Base-by-base conservation (phyloP, 2,797 vertebrate species). In the Tarsius wallacei region DNA sequence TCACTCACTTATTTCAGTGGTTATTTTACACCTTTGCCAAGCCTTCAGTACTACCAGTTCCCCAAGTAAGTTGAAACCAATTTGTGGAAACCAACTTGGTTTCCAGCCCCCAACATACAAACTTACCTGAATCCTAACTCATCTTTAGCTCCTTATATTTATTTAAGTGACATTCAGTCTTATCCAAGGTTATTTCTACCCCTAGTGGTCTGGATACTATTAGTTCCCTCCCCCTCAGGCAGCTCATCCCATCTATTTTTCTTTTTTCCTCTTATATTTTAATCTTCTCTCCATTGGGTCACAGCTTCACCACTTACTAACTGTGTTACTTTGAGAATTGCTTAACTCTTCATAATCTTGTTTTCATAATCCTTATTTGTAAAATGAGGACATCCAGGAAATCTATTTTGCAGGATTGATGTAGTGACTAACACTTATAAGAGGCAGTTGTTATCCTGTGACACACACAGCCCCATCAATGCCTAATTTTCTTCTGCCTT, bases 341-440 rank as follows among this genome's bases (percentile, higher is more conserved):
- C 57, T 81, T 96, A 80, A 83, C 33, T 42, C 33, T 64, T 90
- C 36, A 59, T 73, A 78, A 7, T 82, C 61, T 64, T 77, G 15
- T 16, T 86, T 95, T 86, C 71, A 73, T 66, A 82, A 63, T 83
- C 24, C 61, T 83, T 84, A 70, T 88, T 93, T 73, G 22, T 61
- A 63, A 68, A 95, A 36, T 36, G 21, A 95, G 61, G 33, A 24
- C 78, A 88, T 71, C 31, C 42, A 26, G 86, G 83, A 90, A 78
- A 61, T 49, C 57, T 87, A 1, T 49, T 91, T 84, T 95, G n/a
- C 22, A 83, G 13, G 42, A 93, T 31, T 84, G 61, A 61, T 55
- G 31, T 82, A 87, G 64, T 71, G 47, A 36, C 36, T 83, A 73
- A 57, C 51, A 68, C 51, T 92, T 49, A 10, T 92, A 74, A 74